A percentile compares a stretch with the other conserved stretches of the same genome.
Evolutionary conservation across 2,113 vertebrate genomes (phyloP).

Genomic region (Azemiops feae): DNA sequence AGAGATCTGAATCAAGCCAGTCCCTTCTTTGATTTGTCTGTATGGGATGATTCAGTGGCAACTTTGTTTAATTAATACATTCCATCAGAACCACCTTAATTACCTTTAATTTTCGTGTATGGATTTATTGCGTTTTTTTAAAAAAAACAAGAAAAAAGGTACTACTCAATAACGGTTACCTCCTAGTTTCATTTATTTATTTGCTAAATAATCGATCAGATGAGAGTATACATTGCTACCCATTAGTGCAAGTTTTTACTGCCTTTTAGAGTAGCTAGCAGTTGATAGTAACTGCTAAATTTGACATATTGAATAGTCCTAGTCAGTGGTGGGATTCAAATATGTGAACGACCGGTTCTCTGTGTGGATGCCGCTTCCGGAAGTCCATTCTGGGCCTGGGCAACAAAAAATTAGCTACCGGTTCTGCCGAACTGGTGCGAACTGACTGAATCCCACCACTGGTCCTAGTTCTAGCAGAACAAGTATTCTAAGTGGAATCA

Average conservation of each 20-base stretch:
- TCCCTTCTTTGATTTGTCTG: neutral
- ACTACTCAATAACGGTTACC: neutral
- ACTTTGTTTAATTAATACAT: no score
- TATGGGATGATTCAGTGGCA: no score
- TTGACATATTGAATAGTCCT: no score
- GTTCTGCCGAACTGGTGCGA: no score
- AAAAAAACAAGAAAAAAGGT: neutral
- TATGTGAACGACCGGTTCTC: no score
- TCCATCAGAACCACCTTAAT: neutral
- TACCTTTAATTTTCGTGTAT: neutral
- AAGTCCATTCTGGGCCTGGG: no score
- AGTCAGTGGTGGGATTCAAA: no score
- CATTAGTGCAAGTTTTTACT: neutral
- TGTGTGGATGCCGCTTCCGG: no score
- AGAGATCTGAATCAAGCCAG: neutral
- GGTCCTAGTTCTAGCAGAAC: neutral
- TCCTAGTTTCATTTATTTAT: neutral
- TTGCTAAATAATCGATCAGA: neutral
- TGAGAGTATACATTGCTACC: neutral
- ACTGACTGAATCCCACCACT: no score
- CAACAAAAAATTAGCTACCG: no score
- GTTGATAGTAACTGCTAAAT: neutral
- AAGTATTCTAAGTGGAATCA: neutral
- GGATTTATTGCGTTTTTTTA: neutral
- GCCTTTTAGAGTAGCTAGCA: neutral